Conservation (phyloP, 2,113 vertebrate genomes). For the Todiramphus saurophagus region DNA sequence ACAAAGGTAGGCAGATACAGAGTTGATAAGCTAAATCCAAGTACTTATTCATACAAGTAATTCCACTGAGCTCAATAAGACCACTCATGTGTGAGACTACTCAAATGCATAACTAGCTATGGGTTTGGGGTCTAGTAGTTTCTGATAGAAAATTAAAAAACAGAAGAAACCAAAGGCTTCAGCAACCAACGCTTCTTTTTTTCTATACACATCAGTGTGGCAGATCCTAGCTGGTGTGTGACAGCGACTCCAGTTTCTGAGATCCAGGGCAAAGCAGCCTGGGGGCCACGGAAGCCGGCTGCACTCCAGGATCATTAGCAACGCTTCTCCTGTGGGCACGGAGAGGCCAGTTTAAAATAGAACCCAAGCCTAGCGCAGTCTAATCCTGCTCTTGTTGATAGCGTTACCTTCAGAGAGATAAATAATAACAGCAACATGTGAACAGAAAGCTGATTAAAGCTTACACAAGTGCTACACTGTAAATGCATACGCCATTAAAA, state of each 20-base stretch:
- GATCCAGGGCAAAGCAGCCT: background rate
- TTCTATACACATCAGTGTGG: background rate
- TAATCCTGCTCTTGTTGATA: background rate
- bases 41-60: background rate
- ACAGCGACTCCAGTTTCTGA: background rate
- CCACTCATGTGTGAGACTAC: background rate
- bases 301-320: background rate
- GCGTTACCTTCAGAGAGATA: constrained; percentile 38
- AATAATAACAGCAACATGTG: constrained; percentile 50
- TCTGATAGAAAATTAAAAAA: background rate
- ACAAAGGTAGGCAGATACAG: background rate
- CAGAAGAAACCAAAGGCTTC: background rate
- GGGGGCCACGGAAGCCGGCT: rapidly evolving
- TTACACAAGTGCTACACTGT: background rate
- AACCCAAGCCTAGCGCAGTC: background rate
- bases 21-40: background rate
- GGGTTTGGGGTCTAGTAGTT: background rate
- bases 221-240: background rate
- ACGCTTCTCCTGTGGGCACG: background rate
- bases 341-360: background rate
- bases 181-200: background rate
- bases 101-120: background rate
- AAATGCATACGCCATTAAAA: constrained; percentile 58
- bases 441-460: constrained; percentile 56
- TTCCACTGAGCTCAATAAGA: background rate